Conservation (phyloP, 2,797 vertebrate genomes). For the Coendou prehensilis region DNA sequence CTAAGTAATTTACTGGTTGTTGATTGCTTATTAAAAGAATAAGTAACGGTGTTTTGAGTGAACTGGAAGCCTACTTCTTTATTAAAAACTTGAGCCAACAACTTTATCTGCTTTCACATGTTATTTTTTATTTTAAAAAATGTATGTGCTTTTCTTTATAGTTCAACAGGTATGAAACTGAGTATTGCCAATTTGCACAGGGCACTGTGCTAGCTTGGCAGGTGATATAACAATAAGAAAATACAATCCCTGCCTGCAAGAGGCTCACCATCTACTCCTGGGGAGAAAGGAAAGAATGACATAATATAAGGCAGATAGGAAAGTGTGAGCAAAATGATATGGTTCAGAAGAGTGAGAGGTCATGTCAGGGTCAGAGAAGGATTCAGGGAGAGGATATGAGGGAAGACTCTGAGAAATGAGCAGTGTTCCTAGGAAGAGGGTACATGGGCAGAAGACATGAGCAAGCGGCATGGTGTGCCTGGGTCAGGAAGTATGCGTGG, state of each 20-base stretch:
- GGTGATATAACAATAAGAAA: background rate
- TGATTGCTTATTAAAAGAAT: slow-evolving; percentile 44
- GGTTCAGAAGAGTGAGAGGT: background rate
- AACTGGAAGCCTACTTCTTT: slow-evolving; percentile 33
- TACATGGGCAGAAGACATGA: background rate
- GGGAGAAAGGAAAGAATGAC: background rate
- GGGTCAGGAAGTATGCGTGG: background rate
- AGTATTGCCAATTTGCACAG: background rate
- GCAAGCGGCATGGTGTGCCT: background rate
- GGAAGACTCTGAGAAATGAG: background rate
- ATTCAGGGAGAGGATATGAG: background rate
- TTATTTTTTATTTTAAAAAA: slow-evolving; percentile 52
- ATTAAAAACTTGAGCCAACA: slow-evolving; percentile 63
- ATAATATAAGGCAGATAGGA: background rate
- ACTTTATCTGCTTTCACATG: slow-evolving; percentile 55
- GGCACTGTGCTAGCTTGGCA: background rate
- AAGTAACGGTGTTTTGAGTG: slow-evolving; percentile 62
- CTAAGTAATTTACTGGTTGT: slow-evolving; percentile 73
- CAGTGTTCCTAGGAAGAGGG: background rate
- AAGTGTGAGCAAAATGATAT: background rate
- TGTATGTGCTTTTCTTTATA: background rate
- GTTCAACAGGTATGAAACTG: background rate
- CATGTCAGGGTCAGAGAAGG: background rate
- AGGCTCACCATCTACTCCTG: background rate
- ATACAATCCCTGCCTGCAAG: background rate